Base-by-base conservation (phyloP, 2,888 invertebrate species). In the Cephus spinipes region DNA sequence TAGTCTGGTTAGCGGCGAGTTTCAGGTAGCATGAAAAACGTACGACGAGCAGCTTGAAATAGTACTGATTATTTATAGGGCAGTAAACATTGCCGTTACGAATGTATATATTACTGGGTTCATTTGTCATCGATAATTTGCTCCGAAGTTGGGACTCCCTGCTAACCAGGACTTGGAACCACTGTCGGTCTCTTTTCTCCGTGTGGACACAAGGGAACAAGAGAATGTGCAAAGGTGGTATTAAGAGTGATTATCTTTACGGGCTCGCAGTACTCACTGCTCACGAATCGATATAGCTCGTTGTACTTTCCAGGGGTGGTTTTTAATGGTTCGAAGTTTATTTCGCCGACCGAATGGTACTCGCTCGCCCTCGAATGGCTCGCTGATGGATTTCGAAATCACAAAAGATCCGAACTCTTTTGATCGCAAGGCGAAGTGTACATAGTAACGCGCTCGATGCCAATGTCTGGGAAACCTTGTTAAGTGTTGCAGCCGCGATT, bases 311-410 rank as follows among this genome's bases (percentile, higher is more conserved):
- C 9, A 9, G 23, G 55, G 23, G 9, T 23, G 55, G 23, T 55
- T 55, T 55, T 23, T 55, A 55, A 55, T 23, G 55, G 55, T 9
- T 55, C 55, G 55, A 55, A 9, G 55, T 23, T 75, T 78, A 78
- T 78, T 78, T 78, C 73, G 73, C 76, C 78, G 30, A 68, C 73
- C 33, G 76, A 78, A 69, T 78, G 76, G 78, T 30, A 76, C 73
- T 78, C 32, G 55, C 73, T 78, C 73, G 69, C 76, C 73, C 76
- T 78, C 30, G 68, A 73, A 74, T 77, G 31, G 75, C 68, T 76
- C 40, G 32, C 68, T 55, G 78, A 78, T 68, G 68, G 75, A 75
- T 78, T 75, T 68, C 31, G 34, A 78, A 73, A 68, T 78, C 34
- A 76, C 78, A 76, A 78, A 78, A 73, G 76, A 36, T 31, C 68